Conservation (phyloP, 2,797 vertebrate species). For the Falco berigora region DNA sequence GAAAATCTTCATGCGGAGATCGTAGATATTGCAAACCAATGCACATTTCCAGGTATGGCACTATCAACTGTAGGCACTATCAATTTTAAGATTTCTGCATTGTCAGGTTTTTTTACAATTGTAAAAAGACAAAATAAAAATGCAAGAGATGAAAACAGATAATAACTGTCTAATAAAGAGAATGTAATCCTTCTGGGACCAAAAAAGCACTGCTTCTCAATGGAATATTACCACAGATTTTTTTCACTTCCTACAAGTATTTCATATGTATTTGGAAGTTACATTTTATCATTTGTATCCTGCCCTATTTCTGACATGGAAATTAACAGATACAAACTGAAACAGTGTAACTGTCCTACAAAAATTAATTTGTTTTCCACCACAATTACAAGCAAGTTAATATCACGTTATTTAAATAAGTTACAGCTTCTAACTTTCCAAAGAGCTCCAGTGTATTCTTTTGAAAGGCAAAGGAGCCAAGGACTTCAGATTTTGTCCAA, state of each 20-base stretch:
- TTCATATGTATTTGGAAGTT: background rate
- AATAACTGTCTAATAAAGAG: background rate
- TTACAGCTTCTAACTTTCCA: background rate
- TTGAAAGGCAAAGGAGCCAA: background rate
- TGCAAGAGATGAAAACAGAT: background rate
- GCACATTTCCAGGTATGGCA: slow-evolving; percentile 54
- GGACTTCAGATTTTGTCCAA: background rate
- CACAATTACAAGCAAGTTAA: background rate
- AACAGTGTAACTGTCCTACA: background rate
- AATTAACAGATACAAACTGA: background rate
- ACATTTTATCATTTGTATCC: background rate
- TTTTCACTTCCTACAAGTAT: background rate
- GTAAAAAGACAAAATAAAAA: background rate
- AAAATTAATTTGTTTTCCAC: background rate
- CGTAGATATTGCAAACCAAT: background rate
- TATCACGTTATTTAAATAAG: background rate
- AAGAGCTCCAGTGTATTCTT: background rate
- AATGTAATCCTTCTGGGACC: background rate
- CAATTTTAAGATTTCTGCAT: background rate
- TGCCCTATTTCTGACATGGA: background rate
- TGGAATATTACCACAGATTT: background rate
- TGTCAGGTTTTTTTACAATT: background rate
- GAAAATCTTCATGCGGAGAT: background rate
- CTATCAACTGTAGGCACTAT: background rate
- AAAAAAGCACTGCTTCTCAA: background rate